phyloP scores from a whole-genome alignment of 2,113 vertebrate species.

The Hippocampus abdominalis region DNA sequence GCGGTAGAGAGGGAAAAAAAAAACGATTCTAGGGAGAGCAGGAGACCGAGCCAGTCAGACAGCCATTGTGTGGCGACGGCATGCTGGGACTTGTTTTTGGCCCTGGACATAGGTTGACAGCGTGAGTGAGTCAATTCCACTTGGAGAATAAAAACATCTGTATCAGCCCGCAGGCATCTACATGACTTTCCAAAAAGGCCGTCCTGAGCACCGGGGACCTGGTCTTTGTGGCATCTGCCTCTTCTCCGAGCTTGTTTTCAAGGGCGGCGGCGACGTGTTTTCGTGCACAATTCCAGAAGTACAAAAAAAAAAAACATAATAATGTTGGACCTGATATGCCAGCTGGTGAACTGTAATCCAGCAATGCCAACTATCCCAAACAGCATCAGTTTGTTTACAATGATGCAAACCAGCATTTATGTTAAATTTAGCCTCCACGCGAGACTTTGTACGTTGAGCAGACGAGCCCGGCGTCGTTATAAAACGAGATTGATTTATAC shows the following conservation, averaged over 20 bases:
- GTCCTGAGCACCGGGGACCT: conserved; percentile 44
- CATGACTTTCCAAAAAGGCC: conserved; percentile 52
- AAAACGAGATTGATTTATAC: conserved; percentile 5
- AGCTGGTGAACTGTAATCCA: conserved; percentile 24
- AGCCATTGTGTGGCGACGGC: conserved; percentile 27
- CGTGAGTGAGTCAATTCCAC: conserved; percentile 33
- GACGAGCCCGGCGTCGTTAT: neutral
- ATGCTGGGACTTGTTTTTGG: conserved; percentile 35
- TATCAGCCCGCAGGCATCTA: conserved; percentile 50
- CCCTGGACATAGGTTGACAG: conserved; percentile 35
- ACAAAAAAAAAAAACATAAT: conserved; percentile 10
- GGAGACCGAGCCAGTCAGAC: conserved; percentile 15
- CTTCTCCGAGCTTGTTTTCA: conserved; percentile 43
- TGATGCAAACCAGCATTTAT: conserved; percentile 11
- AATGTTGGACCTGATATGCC: conserved; percentile 16
- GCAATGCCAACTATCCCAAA: conserved; percentile 20
- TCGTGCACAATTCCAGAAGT: conserved; percentile 29
- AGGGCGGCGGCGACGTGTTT: conserved; percentile 35
- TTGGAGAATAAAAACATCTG: conserved; percentile 45
- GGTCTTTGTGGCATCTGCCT: conserved; percentile 35
- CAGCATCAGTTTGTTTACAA: conserved; percentile 25
- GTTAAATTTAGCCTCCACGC: neutral
- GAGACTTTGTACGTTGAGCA: neutral
- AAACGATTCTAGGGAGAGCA: conserved; percentile 15
- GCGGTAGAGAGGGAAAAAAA: conserved; percentile 2